Conservation (phyloP, 2,797 vertebrate genomes). For the Botia kubotai region DNA sequence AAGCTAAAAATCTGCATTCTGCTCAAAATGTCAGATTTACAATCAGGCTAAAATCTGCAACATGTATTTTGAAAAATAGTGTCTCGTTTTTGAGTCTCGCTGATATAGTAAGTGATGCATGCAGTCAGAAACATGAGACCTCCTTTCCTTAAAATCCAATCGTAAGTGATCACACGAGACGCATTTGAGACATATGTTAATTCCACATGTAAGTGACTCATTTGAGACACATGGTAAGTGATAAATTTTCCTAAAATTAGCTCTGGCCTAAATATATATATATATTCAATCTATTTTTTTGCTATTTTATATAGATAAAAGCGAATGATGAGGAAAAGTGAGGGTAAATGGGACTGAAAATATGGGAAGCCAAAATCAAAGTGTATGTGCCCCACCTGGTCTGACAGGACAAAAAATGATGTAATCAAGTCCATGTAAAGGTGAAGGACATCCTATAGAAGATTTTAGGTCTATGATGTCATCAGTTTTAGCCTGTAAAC, state of each 20-base stretch:
- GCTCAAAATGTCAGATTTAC: background rate
- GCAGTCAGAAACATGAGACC: background rate
- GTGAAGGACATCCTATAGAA: slow-evolving; percentile 30
- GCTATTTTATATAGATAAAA: background rate
- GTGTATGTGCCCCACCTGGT: too few relatives aligned
- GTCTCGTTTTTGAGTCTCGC: background rate
- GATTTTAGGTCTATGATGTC: background rate
- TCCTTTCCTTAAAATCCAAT: background rate
- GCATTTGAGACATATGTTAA: background rate
- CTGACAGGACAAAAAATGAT: too few relatives aligned
- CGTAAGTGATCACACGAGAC: background rate
- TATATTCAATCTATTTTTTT: too few relatives aligned
- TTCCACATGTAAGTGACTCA: background rate
- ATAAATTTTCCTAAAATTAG: background rate
- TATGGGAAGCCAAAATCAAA: background rate
- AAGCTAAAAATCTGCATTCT: background rate
- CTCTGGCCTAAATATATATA: background rate
- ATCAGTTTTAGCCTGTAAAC: background rate
- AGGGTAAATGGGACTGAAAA: background rate
- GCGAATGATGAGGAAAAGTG: background rate
- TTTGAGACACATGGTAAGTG: background rate
- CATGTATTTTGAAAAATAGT: background rate
- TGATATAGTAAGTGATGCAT: background rate
- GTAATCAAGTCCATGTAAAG: background rate
- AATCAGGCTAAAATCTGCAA: background rate